phyloP scores from a whole-genome alignment of 2,797 vertebrate species.

The Poeciliopsis turneri region DNA sequence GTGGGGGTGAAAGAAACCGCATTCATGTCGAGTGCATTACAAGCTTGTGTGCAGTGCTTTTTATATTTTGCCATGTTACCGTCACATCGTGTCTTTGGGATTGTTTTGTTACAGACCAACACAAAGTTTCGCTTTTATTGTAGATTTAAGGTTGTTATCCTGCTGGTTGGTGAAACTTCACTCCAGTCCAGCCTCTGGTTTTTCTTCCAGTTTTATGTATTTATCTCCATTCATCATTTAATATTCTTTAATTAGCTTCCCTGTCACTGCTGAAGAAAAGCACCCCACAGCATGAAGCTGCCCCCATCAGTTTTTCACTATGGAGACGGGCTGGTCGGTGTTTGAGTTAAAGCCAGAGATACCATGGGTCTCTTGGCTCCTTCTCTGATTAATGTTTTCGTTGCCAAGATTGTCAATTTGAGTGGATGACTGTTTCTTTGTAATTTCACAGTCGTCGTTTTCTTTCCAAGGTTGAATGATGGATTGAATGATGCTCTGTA shows the following conservation, averaged over 20 bases:
- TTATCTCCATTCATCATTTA: neutral
- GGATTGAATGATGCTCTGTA: neutral
- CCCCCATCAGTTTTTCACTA: too few species aligned
- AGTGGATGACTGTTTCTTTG: neutral
- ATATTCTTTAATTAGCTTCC: neutral
- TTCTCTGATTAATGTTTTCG: neutral
- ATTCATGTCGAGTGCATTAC: neutral
- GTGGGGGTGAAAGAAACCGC: neutral
- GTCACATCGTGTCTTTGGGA: neutral
- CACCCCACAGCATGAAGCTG: too few species aligned
- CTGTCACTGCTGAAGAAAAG: neutral
- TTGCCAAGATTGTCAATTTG: neutral
- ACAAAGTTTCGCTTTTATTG: neutral
- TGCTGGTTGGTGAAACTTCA: neutral
- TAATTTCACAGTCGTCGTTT: neutral
- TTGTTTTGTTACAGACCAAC: neutral
- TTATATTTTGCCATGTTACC: neutral
- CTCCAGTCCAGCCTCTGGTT: neutral
- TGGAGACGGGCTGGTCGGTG: too few species aligned
- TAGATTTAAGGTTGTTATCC: neutral
- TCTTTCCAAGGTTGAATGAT: slow-evolving; percentile 2
- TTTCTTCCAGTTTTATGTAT: neutral
- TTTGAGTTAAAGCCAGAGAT: neutral
- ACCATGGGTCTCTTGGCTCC: neutral
- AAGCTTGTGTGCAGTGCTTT: neutral